Evolutionary conservation across 23 tunicate genomes (phyloP).

Genomic region (Ascidia mentula): DNA sequence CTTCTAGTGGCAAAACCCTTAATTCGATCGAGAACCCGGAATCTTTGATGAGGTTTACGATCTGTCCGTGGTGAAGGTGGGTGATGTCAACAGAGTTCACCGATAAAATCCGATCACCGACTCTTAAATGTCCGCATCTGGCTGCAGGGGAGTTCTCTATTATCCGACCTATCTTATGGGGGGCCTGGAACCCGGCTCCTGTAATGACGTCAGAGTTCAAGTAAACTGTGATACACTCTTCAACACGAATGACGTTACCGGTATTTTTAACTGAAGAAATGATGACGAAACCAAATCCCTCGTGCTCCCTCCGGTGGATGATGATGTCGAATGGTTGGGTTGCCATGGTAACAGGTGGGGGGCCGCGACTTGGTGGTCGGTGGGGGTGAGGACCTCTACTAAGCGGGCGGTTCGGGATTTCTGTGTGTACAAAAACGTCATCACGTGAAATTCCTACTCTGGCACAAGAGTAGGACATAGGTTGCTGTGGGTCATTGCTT

Average conservation of each 20-base stretch:
- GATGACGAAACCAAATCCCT: conserved; percentile 96
- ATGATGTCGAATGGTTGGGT: conserved; percentile 36
- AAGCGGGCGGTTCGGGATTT: conserved; percentile 20
- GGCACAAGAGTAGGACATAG: no score
- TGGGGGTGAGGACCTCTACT: conserved; percentile 36
- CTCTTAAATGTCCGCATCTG: conserved; percentile 69
- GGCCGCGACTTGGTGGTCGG: conserved; percentile 59
- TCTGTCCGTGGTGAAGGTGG: conserved; percentile 83
- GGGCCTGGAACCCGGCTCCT: conserved; percentile 46
- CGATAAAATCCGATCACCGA: conserved; percentile 81
- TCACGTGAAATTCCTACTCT: no score
- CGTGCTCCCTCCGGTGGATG: conserved; percentile 71
- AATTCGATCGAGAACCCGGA: conserved; percentile 67
- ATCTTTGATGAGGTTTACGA: conserved; percentile 81
- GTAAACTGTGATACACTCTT: not conserved
- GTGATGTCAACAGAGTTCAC: conserved; percentile 73
- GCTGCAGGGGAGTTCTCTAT: conserved; percentile 90
- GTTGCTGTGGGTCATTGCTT: no score
- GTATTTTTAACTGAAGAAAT: conserved; percentile 66
- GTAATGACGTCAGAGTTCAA: not conserved
- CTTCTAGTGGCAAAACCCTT: conserved; percentile 51
- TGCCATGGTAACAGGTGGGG: not conserved
- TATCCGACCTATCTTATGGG: conserved; percentile 86
- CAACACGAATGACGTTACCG: not conserved
- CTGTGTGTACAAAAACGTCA: conserved; percentile 16